Evolutionary conservation across 2,113 vertebrate genomes (phyloP).

Genomic region (Pseudorectes ferrugineus): DNA sequence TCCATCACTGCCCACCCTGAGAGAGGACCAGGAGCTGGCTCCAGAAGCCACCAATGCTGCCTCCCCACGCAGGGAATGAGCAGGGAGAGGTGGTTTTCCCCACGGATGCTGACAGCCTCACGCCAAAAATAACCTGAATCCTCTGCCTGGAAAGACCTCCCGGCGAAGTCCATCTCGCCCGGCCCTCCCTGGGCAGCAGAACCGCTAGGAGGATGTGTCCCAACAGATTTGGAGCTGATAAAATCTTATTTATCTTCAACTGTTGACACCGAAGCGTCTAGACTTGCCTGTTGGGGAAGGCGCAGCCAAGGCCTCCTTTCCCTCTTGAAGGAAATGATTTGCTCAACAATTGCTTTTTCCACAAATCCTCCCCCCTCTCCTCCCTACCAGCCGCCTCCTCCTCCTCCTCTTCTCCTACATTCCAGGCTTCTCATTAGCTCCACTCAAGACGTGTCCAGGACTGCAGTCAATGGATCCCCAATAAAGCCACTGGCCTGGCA

Average conservation of each 20-base stretch:
- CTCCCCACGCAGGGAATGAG: fast-evolving
- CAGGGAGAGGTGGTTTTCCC: not conserved
- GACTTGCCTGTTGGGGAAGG: slow-evolving; percentile 73
- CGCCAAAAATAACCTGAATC: not conserved
- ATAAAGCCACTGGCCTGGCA: slow-evolving; percentile 58
- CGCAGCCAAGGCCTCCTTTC: slow-evolving; percentile 49
- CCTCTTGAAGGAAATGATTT: slow-evolving; percentile 69
- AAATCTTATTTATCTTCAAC: slow-evolving; percentile 78
- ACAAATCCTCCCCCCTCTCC: slow-evolving; percentile 28
- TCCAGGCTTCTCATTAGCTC: slow-evolving; percentile 64
- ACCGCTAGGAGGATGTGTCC: slow-evolving; percentile 80
- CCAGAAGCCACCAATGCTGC: not conserved
- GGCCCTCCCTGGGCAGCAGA: slow-evolving; percentile 48
- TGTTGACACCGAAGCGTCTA: slow-evolving; percentile 73
- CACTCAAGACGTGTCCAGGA: slow-evolving; percentile 50
- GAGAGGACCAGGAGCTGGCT: not conserved
- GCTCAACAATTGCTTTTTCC: slow-evolving; percentile 63
- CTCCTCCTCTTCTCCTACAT: slow-evolving; percentile 30
- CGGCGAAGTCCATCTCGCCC: not conserved
- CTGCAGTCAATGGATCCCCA: slow-evolving; percentile 64
- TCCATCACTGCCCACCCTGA: not conserved
- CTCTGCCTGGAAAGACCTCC: not conserved
- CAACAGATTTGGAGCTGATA: slow-evolving; percentile 77
- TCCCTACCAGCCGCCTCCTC: not conserved
- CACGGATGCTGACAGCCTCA: not conserved